Evolutionary conservation across 2,888 invertebrate genomes (phyloP).

Genomic region (Rambutsinella grinnellia): DNA sequence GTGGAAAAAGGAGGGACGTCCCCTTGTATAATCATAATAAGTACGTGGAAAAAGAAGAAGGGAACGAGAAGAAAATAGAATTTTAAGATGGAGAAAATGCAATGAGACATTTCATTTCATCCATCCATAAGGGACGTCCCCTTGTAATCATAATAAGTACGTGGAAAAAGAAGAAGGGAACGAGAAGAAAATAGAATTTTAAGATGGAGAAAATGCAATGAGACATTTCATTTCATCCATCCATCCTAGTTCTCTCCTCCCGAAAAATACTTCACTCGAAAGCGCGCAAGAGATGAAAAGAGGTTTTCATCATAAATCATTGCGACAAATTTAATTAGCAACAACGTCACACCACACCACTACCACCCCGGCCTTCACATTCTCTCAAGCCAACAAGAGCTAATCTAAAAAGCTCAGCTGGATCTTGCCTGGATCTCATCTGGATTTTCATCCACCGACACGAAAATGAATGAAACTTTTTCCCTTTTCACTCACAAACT

Average conservation of each 20-base stretch:
- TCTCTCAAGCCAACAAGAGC: slow-evolving; percentile 12
- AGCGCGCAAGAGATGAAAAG: slow-evolving; percentile 57
- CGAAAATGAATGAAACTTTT: slow-evolving; percentile 9
- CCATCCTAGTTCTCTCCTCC: slow-evolving; percentile 23
- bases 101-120: slow-evolving; percentile 42
- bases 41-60: background rate
- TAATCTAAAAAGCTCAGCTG: slow-evolving; percentile 55
- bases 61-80: slow-evolving; percentile 14
- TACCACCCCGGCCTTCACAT: slow-evolving; percentile 6
- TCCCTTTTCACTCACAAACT: background rate
- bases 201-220: slow-evolving; percentile 27
- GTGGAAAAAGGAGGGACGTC: slow-evolving; percentile 24
- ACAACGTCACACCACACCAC: slow-evolving; percentile 51
- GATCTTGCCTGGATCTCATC: slow-evolving; percentile 42
- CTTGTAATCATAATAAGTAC: background rate
- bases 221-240: slow-evolving; percentile 47
- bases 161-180: background rate
- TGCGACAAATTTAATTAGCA: slow-evolving; percentile 66
- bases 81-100: slow-evolving; percentile 33
- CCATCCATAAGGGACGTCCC: too few relatives aligned
- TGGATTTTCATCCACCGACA: slow-evolving; percentile 38
- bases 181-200: slow-evolving; percentile 30
- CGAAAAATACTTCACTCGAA: background rate
- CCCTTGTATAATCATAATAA: background rate
- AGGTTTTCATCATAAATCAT: slow-evolving; percentile 65